A percentile compares a stretch with the other conserved stretches of the same genome.
Conservation (phyloP, 2,797 vertebrate species). For the Sylvia borin region DNA sequence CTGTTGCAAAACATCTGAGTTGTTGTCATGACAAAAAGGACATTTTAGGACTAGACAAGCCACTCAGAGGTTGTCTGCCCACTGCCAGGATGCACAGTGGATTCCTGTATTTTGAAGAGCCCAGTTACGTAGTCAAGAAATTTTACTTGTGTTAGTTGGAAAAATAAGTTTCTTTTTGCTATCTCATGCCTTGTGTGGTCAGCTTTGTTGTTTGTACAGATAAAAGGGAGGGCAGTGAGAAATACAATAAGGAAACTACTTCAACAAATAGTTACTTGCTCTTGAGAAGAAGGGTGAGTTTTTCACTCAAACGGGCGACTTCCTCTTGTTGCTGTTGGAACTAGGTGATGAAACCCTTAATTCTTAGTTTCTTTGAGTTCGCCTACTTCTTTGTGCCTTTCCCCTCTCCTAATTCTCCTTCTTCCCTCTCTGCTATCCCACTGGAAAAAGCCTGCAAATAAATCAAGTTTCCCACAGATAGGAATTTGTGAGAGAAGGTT, state of each 20-base stretch:
- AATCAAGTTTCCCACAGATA: constrained; percentile 9
- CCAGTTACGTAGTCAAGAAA: not conserved
- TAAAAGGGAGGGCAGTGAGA: not conserved
- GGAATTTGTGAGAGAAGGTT: not conserved
- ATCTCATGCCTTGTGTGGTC: not conserved
- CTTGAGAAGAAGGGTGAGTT: not conserved
- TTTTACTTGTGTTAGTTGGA: not conserved
- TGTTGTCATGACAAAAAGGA: not conserved
- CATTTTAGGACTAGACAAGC: not conserved
- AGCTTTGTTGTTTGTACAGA: not conserved
- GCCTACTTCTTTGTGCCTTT: not conserved
- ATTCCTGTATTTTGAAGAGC: constrained; percentile 1
- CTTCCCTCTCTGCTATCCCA: not conserved
- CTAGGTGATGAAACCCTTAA: not conserved
- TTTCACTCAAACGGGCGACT: not conserved
- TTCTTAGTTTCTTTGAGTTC: not conserved
- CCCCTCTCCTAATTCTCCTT: not conserved
- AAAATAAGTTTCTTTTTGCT: not conserved
- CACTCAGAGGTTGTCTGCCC: not conserved
- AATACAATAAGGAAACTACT: not conserved
- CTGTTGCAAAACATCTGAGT: not conserved
- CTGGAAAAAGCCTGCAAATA: constrained; percentile 14
- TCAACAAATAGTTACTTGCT: not conserved
- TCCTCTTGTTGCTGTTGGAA: not conserved
- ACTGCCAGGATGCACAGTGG: not conserved